phyloP scores from a whole-genome alignment of 2,113 vertebrate genomes.

The Neolamprologus longior region DNA sequence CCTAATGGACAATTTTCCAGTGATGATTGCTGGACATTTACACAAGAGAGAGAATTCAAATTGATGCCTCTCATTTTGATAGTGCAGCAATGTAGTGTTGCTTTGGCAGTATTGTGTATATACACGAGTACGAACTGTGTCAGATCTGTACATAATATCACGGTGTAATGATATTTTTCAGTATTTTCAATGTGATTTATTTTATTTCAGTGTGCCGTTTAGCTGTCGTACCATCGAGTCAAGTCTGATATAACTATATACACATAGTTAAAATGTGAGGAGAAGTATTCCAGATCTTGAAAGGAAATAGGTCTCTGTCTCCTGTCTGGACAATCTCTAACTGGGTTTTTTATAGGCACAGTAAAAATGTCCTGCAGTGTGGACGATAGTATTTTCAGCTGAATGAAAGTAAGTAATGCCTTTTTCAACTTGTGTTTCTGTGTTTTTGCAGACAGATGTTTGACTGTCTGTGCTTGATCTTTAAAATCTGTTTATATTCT shows the following conservation, averaged over 20 bases:
- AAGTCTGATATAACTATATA: not conserved
- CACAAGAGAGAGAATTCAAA: not conserved
- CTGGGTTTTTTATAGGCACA: not conserved
- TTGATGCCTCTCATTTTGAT: not conserved
- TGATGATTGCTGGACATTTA: not conserved
- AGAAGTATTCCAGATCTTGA: not conserved
- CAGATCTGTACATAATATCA: not conserved
- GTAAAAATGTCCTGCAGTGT: not conserved
- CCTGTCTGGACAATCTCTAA: not conserved
- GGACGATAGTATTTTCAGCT: not conserved
- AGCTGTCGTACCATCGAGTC: not conserved
- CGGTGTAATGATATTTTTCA: not conserved
- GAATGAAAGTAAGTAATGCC: constrained; percentile 28
- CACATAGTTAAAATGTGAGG: not conserved
- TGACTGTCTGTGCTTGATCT: not conserved
- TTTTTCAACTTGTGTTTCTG: constrained; percentile 15
- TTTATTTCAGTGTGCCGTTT: constrained; percentile 6
- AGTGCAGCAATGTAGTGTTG: not conserved
- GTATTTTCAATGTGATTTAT: not conserved
- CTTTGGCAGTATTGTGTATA: not conserved
- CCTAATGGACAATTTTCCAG: not conserved
- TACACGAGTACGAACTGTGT: not conserved
- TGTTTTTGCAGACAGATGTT: not conserved
- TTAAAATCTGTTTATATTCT: not conserved
- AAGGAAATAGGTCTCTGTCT: not conserved